Evolutionary conservation across 64 coral and sea anemone species (phyloP).

Genomic region (Platygyra sinensis): DNA sequence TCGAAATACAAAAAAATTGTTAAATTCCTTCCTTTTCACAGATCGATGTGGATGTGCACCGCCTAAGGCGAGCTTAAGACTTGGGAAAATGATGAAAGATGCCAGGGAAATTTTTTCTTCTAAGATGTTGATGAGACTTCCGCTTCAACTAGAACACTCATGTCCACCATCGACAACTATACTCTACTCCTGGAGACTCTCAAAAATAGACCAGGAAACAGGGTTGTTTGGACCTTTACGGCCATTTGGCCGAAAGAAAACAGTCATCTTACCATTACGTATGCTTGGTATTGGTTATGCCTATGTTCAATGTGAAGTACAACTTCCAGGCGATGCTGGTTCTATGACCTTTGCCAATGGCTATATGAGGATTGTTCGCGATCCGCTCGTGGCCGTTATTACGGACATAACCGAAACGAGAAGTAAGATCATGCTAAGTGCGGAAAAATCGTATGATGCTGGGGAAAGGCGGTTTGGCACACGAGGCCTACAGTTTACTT

Average conservation of each 20-base stretch:
- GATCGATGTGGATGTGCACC: slow-evolving; percentile 47
- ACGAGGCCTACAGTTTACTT: slow-evolving; percentile 1
- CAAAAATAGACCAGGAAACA: slow-evolving; percentile 27
- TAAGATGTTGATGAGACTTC: not conserved
- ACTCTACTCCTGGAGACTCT: slow-evolving; percentile 6
- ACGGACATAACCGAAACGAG: not conserved
- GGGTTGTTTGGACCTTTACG: not conserved
- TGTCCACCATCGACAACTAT: not conserved
- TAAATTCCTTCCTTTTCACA: not conserved
- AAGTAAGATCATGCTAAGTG: slow-evolving; percentile 22
- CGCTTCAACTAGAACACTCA: not conserved
- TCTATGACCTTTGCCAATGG: slow-evolving; percentile 34
- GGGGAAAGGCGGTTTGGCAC: too few species aligned
- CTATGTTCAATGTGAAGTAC: slow-evolving; percentile 40
- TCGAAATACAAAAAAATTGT: too few species aligned
- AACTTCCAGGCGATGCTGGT: not conserved
- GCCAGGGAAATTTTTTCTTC: not conserved
- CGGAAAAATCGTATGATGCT: slow-evolving; percentile 3
- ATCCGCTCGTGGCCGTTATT: slow-evolving; percentile 34
- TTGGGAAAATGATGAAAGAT: not conserved
- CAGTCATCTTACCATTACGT: not conserved
- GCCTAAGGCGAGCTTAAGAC: not conserved
- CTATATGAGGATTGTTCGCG: slow-evolving; percentile 24
- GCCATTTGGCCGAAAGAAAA: not conserved
- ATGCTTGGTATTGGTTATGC: not conserved